Conservation (phyloP, 1,140 invertebrate species). For the Caenorhabditis remanei region DNA sequence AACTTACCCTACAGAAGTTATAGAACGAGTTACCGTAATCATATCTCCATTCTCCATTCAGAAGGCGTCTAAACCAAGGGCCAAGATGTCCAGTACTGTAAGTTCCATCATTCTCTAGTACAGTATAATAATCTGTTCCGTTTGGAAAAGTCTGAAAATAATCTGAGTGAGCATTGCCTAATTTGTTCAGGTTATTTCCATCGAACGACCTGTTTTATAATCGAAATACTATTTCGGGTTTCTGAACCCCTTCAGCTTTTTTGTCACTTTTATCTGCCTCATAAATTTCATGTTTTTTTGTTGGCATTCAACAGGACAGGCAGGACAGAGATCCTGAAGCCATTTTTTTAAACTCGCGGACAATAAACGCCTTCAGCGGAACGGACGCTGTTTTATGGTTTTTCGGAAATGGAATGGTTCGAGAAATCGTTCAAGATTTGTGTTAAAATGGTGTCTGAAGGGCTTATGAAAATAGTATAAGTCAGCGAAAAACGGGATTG, state of each 20-base stretch:
- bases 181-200: too few relatives aligned
- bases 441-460: too few relatives aligned
- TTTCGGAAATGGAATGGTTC: not conserved
- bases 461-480: too few relatives aligned
- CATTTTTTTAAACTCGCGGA: not conserved
- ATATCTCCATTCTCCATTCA: constrained; percentile 23
- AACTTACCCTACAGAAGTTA: constrained; percentile 41
- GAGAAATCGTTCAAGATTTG: too few relatives aligned
- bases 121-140: not conserved
- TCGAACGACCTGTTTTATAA: too few relatives aligned
- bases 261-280: not conserved
- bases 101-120: not conserved
- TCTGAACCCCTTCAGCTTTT: too few relatives aligned
- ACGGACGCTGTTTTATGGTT: not conserved
- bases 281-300: not conserved
- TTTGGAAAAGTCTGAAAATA: not conserved
- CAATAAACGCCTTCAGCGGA: not conserved
- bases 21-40: constrained; percentile 19
- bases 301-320: not conserved
- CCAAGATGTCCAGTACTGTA: not conserved
- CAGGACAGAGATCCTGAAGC: not conserved
- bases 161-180: not conserved
- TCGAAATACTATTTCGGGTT: too few relatives aligned
- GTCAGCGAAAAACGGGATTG: too few relatives aligned
- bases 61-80: constrained; percentile 23